A percentile compares a stretch with the other conserved stretches of the same genome.
phyloP scores from a whole-genome alignment of 92 coral and sea anemone genomes.

The Bergia puertoricense region DNA sequence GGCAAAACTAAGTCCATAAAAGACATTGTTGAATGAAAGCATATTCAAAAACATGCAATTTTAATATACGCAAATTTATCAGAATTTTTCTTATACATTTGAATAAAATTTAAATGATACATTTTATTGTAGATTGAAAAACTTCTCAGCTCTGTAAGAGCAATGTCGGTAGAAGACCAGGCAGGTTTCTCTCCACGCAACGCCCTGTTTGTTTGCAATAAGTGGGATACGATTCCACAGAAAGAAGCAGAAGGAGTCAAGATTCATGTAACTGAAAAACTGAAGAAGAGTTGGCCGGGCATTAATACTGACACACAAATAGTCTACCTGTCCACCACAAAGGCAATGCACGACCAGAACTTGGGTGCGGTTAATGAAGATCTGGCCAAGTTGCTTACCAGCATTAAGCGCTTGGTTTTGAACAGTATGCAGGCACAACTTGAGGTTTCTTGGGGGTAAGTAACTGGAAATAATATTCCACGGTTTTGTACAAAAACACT shows the following conservation, averaged over 20 bases:
- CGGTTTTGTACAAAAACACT: neutral
- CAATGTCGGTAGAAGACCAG: conserved; percentile 7
- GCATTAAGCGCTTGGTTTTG: conserved; percentile 33
- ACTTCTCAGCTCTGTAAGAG: conserved; percentile 1
- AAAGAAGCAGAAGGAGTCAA: conserved; percentile 25
- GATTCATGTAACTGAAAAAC: neutral
- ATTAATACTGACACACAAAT: conserved; percentile 23
- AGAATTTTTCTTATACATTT: too few relatives aligned
- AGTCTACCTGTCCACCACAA: conserved; percentile 34
- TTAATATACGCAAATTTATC: too few relatives aligned
- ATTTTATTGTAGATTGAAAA: conserved; percentile 15
- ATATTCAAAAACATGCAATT: too few relatives aligned
- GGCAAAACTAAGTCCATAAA: too few relatives aligned
- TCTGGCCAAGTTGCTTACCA: neutral
- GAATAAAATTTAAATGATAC: neutral
- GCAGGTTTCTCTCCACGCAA: conserved; percentile 15
- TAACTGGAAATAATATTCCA: neutral
- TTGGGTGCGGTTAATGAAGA: conserved; percentile 5
- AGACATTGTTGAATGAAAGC: too few relatives aligned
- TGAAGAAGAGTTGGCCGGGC: conserved; percentile 38
- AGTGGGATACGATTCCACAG: conserved; percentile 32
- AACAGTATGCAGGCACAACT: conserved; percentile 43
- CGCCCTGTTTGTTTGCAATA: conserved; percentile 35
- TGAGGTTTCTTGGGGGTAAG: conserved; percentile 27
- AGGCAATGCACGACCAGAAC: conserved; percentile 2